Base-by-base conservation (phyloP, 2,888 invertebrate genomes). In the Atethmia centrago region DNA sequence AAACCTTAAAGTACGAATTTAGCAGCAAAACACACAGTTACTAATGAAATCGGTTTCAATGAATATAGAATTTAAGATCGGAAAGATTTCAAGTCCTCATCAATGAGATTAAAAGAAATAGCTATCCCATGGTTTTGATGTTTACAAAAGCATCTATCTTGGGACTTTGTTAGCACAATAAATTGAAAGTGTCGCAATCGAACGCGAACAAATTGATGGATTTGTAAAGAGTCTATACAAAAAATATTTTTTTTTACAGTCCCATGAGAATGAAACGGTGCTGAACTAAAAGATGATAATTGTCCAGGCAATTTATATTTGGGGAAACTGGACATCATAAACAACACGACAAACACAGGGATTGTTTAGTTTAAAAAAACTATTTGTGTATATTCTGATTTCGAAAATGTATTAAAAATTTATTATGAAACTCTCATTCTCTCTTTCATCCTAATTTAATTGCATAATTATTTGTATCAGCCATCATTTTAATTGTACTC, bases 121-220 rank as follows among this genome's bases (percentile, higher is more conserved):
- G 79, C 12, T 42, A n/a, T 40, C 56, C 49, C 14, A 56, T 7
- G 53, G 16, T 69, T 47, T 61, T 62, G 25, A 58, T 79, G 58
- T 77, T 71, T 58, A 59, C 47, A 77, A 64, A 71, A 64, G 31
- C n/a, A 53, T 21, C 64, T 47, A 40, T 64, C 77, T 59, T 42
- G 51, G 25, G 74, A 73, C 63, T 55, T 14, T 59, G 40, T 73
- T 64, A 31, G 31, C 25, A 59, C 59, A 47, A 74, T n/a, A 49
- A 80, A 80, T 77, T 77, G 80, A 63, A 77, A 55, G 40, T 65
- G 74, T 73, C 64, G 12, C 51, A 40, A 45, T n/a, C n/a, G 25
- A 73, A 45, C 7, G 36, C 16, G 14, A 72, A 56, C 49, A 56
- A 51, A 63, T 59, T 64, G 77, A 77, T 80, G 53, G 64, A 73